A percentile compares a stretch with the other conserved stretches of the same genome.
Conservation (phyloP, 2,113 vertebrate genomes). For the Donacobius atricapilla region DNA sequence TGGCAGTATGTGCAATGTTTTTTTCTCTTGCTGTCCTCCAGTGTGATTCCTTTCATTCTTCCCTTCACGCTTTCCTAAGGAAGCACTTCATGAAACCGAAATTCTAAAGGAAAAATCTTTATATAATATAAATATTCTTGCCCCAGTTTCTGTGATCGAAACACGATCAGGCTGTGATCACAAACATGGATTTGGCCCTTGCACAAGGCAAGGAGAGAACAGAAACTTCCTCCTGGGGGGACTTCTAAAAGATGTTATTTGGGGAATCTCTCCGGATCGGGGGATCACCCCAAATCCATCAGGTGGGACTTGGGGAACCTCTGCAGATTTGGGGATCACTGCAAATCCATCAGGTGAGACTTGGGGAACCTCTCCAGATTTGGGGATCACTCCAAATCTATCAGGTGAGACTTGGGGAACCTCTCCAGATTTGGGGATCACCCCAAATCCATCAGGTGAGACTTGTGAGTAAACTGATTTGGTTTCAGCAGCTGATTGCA, state of each 20-base stretch:
- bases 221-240: background rate
- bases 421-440: background rate
- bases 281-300: background rate
- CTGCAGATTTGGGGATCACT: background rate
- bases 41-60: background rate
- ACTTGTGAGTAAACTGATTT: background rate
- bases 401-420: background rate
- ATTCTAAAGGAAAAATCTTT: background rate
- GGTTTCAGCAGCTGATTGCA: background rate
- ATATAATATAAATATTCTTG: no score
- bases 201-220: background rate
- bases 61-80: background rate
- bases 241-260: background rate
- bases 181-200: background rate
- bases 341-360: background rate
- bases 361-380: background rate
- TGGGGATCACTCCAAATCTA: rapidly evolving
- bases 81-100: background rate
- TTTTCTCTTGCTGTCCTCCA: background rate
- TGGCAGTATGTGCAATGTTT: background rate
- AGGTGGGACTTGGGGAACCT: rapidly evolving
- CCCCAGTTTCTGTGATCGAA: background rate
- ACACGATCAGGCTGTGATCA: background rate
- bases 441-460: background rate
- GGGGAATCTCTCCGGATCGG: background rate